These are phyloP conservation scores for Temnothorax curvispinosus DNA, from an alignment of 1,140 invertebrate species.

Conservation along the genomic window DNA sequence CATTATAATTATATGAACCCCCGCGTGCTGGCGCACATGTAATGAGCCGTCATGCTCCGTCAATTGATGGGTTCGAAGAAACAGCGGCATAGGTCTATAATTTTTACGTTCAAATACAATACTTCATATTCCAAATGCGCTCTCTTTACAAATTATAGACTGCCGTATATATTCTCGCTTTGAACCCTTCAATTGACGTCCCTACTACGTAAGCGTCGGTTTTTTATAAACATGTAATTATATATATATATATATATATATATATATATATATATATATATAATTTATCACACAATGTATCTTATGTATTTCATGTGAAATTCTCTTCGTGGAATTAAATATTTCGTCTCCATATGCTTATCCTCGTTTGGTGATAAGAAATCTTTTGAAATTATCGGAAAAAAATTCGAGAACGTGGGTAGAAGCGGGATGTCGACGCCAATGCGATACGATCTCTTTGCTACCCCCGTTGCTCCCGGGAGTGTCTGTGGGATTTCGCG, in stretches of 20 bases:
- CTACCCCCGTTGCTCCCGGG: conserved; percentile 44
- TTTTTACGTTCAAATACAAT: background rate
- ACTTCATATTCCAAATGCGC: background rate
- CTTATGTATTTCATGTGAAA: background rate
- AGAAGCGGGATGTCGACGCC: conserved; percentile 62
- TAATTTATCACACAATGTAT: background rate
- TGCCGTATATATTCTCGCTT: background rate
- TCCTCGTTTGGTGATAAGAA: background rate
- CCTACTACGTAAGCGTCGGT: background rate
- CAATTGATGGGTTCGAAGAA: conserved; percentile 15
- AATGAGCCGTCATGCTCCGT: background rate
- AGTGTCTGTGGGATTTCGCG: conserved; percentile 70
- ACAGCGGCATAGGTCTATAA: background rate
- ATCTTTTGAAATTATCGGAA: background rate
- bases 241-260: too few relatives aligned
- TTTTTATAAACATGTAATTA: background rate
- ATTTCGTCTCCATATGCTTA: background rate
- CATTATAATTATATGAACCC: conserved; percentile 18
- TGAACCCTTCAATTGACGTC: background rate
- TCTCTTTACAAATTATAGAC: conserved; percentile 17
- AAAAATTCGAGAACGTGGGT: background rate
- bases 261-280: too few relatives aligned
- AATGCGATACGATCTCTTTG: conserved; percentile 67
- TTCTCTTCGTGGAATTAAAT: background rate
- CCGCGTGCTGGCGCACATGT: background rate